Base-by-base conservation (phyloP, 2,797 vertebrate species). In the Aulostomus chinensis region DNA sequence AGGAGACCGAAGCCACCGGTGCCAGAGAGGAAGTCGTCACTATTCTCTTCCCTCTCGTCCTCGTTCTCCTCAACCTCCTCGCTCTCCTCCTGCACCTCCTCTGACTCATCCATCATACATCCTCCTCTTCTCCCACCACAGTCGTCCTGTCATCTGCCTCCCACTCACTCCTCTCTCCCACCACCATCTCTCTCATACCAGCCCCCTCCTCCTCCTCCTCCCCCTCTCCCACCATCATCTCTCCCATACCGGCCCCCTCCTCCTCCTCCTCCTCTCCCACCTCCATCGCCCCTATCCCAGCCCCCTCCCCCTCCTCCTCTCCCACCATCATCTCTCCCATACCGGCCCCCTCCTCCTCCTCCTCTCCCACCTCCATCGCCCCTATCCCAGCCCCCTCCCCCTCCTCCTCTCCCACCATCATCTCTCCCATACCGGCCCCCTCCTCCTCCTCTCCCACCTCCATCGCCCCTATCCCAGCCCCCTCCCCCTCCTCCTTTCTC, bases 11-110 rank as follows among this genome's bases (percentile, higher is more conserved):
- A 94, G 87, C 82, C 97, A 37, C 94, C 91, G 65, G 93, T 97
- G 18, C 96, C 96, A 54, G 93, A 98, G 68, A 93, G 96, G 59
- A 96, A 93, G 63, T 98, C 96, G 0, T 98, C 96, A 1, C 90
- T 98, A 37, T 51, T 93, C 7, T 95, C 93, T 14, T 48, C 92
- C 45, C 58, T 92, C 3, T 95, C 93, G 9, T 56, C 93, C 41
- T 94, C 94, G 11, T 93, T 91, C 0, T 95, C 94, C 0, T 95
- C 93, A 83, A 32, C 92, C 76, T 59, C 92, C n/a, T 94, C 92
- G 81, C 26, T 94, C 80, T 57, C 91, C 83, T 62, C 94, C 82
- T 70, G 55, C 91, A 30, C 94, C 76, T 58, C 92, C 8, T 93
- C 92, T 82, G 25, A 94, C 79, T 54, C 91, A 83, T 55, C 94